Evolutionary conservation across 2,888 invertebrate genomes (phyloP), one percentile per base, ranked within the genome.

Genomic region (Eilema griseolum): DNA sequence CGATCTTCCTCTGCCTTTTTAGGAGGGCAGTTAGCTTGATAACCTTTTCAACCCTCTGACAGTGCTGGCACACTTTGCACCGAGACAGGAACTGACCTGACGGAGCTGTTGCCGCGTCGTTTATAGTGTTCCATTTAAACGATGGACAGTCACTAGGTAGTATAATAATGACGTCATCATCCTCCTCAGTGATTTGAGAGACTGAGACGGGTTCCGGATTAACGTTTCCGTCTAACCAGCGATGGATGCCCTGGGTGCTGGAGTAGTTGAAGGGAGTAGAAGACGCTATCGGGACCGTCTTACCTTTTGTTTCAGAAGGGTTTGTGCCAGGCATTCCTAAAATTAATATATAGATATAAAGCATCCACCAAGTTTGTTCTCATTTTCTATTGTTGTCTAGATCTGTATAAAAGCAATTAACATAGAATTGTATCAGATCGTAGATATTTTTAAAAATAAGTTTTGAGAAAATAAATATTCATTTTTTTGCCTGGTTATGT

Each of bases 51-150:
- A 78, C 64, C 16, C 66, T 71, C 7, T 0, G 0, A 26, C 80
- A 79, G 0, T 57, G 11, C 1, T 16, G 23, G 24, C 80, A 80
- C 0, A 16, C n/a, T 7, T n/a, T 62, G 66, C 79, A 78, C 0
- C 78, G 69, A 0, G 65, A n/a, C 8, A 67, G 33, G 4, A 78
- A 23, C 2, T 33, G 12, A 2, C 66, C 7, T 14, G 60, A n/a
- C 1, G 72, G 10, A 0, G 72, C 69, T 5, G 61, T 61, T 1
- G 64, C 57, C 1, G 73, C 72, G 4, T 77, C 71, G 5, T 66
- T 24, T 0, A 66, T 16, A 11, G 57, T 20, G 10, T 37, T 14
- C 66, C 66, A 66, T 1, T 5, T 37, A 41, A 1, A 65, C 41
- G n/a, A 70, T 41, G 0, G 33, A 16, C 66, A 66, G 5, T 10